Percentiles rank a stretch among this genome's conserved stretches.
Evolutionary conservation across 2,113 vertebrate species (phyloP).

Genomic region (Mormyrus lacerda): DNA sequence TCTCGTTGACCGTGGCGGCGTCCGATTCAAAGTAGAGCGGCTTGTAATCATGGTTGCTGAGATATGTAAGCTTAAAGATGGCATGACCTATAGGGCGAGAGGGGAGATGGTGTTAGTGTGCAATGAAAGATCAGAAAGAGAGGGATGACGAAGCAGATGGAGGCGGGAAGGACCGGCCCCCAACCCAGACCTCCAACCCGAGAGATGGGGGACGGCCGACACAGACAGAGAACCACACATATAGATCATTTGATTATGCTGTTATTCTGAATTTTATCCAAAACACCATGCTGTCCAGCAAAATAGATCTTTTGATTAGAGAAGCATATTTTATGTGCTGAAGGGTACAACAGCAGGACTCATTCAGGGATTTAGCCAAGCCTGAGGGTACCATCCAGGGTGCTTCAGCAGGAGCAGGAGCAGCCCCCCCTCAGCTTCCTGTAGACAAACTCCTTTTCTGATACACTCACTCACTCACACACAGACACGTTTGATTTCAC

Average conservation of each 20-base stretch:
- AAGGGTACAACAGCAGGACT: background rate
- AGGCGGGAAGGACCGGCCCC: background rate
- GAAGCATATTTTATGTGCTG: background rate
- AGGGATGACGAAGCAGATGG: background rate
- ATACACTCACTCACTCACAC: background rate
- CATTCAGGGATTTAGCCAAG: background rate
- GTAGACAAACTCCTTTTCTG: background rate
- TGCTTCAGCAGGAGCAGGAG: background rate
- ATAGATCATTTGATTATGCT: background rate
- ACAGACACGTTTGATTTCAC: no score
- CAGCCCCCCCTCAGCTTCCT: background rate
- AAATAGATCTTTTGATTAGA: background rate
- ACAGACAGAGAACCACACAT: background rate
- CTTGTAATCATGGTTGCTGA: conserved; percentile 98
- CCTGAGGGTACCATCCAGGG: background rate
- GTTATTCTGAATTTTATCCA: background rate
- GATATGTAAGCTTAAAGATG: conserved; percentile 98
- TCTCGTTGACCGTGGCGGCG: conserved; percentile 91
- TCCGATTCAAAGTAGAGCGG: conserved; percentile 97
- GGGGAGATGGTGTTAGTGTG: conserved; percentile 29
- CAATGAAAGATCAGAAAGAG: background rate
- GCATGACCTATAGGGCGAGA: conserved; percentile 77
- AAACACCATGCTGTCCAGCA: background rate
- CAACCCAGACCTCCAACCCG: background rate
- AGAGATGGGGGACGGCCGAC: background rate